Percentiles rank a stretch among this genome's conserved stretches.
These are phyloP conservation scores for Cerceris ruficornis DNA, from an alignment of 2,888 invertebrate species.

Conservation along the genomic window DNA sequence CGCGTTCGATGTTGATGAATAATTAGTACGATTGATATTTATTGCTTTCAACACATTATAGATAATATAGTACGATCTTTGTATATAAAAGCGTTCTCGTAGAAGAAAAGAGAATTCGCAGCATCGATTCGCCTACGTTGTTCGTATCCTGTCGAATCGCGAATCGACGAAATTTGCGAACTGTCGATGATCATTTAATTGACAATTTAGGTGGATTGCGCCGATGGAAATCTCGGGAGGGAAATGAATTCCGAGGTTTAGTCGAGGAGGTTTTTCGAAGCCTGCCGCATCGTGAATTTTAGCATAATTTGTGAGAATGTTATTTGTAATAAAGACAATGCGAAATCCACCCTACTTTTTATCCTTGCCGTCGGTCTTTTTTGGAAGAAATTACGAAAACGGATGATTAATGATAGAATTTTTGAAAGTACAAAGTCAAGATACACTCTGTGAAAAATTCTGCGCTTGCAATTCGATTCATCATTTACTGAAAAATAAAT, in stretches of 20 bases:
- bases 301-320: constrained; percentile 66
- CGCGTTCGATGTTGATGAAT: constrained; percentile 10
- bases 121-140: constrained; percentile 3
- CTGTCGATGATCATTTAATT: constrained; percentile 17
- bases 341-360: constrained; percentile 34
- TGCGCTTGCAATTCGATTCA: too few relatives aligned
- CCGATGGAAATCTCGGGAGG: constrained; percentile 7
- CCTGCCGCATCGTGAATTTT: constrained; percentile 66
- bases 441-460: too few relatives aligned
- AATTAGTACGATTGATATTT: constrained; percentile 48
- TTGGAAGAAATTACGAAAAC: neutral
- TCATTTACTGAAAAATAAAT: too few relatives aligned
- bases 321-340: constrained; percentile 71
- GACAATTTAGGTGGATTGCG: constrained; percentile 13
- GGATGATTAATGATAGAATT: neutral
- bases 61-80: constrained; percentile 27
- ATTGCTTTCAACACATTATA: constrained; percentile 50
- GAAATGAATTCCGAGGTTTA: neutral
- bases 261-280: constrained; percentile 4
- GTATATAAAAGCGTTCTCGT: constrained; percentile 26
- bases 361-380: neutral
- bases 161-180: constrained; percentile 10
- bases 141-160: constrained; percentile 7
- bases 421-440: too few relatives aligned
- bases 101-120: constrained; percentile 16